phyloP scores from a whole-genome alignment of 2,797 vertebrate genomes.

The Centroberyx gerrardi region DNA sequence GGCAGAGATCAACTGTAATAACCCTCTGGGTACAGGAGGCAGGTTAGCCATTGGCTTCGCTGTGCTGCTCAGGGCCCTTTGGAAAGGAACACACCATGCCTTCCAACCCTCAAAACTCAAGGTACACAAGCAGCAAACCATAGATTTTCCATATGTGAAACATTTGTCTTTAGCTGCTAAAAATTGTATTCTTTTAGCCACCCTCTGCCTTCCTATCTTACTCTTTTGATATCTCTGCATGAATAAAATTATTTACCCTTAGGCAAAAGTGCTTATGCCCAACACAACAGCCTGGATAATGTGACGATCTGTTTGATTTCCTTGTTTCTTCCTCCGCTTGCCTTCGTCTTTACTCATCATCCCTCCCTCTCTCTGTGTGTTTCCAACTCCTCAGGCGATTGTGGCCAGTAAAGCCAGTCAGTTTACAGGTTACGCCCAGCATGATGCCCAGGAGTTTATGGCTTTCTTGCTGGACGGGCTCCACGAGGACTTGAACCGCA shows the following conservation, averaged over 20 bases:
- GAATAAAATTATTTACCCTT: not conserved
- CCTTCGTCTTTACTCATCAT: not conserved
- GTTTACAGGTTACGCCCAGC: constrained; percentile 98
- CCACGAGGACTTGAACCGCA: constrained; percentile 97
- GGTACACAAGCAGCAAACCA: constrained; percentile 77
- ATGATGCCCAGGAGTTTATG: constrained; percentile 99
- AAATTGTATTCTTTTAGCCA: not conserved
- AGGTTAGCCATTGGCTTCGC: constrained; percentile 96
- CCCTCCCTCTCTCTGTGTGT: not conserved
- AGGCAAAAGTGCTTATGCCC: not conserved
- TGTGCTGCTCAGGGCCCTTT: constrained; percentile 93
- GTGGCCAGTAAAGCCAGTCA: constrained; percentile 99
- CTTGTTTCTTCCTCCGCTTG: not conserved
- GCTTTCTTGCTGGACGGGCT: constrained; percentile 97
- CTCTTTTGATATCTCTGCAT: not conserved
- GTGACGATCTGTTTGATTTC: not conserved
- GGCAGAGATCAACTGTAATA: constrained; percentile 96
- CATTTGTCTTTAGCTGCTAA: not conserved
- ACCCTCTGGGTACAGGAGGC: constrained; percentile 96
- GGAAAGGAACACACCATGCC: constrained; percentile 98
- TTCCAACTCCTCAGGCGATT: constrained; percentile 87
- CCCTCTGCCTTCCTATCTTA: not conserved
- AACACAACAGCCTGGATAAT: not conserved
- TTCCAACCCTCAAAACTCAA: constrained; percentile 99
- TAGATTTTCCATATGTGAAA: not conserved